Evolutionary conservation across 2,113 vertebrate species (phyloP).

Genomic region (Platysternon megacephalum): DNA sequence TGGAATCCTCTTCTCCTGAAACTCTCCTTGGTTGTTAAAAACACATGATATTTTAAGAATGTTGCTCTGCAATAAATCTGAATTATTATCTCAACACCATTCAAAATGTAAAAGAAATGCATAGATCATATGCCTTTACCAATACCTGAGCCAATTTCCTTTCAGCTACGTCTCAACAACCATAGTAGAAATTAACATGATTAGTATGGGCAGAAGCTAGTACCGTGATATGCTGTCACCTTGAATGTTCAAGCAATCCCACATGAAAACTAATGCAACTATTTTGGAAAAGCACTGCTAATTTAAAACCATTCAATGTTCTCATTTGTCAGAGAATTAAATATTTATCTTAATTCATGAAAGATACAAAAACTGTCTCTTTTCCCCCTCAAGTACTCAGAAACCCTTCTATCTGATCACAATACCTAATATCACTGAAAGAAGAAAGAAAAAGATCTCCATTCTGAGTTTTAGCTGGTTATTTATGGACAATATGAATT

Average conservation of each 20-base stretch:
- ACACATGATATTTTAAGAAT: background rate
- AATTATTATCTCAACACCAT: background rate
- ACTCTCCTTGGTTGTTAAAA: background rate
- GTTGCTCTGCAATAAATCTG: background rate
- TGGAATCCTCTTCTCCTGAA: background rate
- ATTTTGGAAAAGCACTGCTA: slow-evolving; percentile 30
- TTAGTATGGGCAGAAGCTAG: background rate
- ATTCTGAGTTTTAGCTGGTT: background rate
- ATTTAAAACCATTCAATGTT: slow-evolving; percentile 31
- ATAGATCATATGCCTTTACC: background rate
- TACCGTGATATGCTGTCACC: background rate
- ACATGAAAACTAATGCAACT: background rate
- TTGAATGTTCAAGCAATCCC: background rate
- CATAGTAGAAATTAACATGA: background rate
- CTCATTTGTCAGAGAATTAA: slow-evolving; percentile 61
- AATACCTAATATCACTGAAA: background rate
- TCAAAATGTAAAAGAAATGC: background rate
- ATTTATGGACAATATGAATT: background rate
- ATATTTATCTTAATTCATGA: slow-evolving; percentile 42
- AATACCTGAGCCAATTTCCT: background rate
- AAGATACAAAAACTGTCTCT: background rate
- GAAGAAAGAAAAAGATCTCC: background rate
- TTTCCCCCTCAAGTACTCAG: background rate
- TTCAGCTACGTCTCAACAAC: background rate
- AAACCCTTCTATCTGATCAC: background rate